These are phyloP conservation scores for Melanotaenia trifasciata DNA, from an alignment of 2,797 vertebrate genomes.

Conservation along the genomic window DNA sequence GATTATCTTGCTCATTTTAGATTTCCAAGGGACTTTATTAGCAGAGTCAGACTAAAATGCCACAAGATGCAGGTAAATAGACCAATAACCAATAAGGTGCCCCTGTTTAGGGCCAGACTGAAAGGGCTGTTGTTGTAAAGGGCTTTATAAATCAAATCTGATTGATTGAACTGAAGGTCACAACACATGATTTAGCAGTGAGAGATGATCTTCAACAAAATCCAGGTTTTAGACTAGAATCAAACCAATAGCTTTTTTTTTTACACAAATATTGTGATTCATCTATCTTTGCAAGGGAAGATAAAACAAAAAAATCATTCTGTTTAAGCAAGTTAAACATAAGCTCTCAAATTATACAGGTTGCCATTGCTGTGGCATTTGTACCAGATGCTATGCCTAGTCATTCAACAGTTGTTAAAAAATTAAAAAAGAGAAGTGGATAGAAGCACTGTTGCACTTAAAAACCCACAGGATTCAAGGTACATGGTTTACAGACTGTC, in stretches of 20 bases:
- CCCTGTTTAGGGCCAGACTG: too few relatives aligned
- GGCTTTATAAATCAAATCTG: too few relatives aligned
- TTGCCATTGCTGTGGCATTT: not conserved
- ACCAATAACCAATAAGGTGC: not conserved
- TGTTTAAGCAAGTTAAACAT: not conserved
- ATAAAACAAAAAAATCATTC: not conserved
- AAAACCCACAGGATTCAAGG: not conserved
- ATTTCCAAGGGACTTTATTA: not conserved
- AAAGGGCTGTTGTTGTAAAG: too few relatives aligned
- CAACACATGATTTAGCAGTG: too few relatives aligned
- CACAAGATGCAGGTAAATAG: too few relatives aligned
- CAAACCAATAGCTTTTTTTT: not conserved
- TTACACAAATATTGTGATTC: not conserved
- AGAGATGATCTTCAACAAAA: not conserved
- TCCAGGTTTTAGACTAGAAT: not conserved
- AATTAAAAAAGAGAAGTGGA: not conserved
- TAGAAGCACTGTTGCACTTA: not conserved
- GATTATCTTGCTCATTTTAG: not conserved
- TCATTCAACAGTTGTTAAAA: not conserved
- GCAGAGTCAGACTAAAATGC: not conserved
- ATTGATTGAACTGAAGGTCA: not conserved
- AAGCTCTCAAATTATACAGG: not conserved
- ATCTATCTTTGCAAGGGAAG: not conserved
- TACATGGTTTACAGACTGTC: not conserved
- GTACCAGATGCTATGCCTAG: not conserved